These are phyloP conservation scores for Champsocephalus gunnari DNA, from an alignment of 2,797 vertebrate genomes.

Conservation along the genomic window DNA sequence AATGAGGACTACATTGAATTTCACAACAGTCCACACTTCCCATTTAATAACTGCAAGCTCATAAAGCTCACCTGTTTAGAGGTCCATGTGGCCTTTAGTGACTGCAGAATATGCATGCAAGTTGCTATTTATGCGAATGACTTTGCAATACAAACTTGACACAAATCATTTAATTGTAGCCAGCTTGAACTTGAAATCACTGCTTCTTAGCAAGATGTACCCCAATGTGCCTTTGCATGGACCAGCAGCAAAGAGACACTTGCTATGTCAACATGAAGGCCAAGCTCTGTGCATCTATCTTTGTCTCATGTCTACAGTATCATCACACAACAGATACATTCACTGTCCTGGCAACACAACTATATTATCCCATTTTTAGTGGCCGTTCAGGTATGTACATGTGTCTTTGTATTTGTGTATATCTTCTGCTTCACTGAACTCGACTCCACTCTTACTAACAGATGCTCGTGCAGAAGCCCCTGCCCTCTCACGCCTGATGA, in stretches of 20 bases:
- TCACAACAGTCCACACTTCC: background rate
- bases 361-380: constrained; percentile 37
- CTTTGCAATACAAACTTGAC: constrained; percentile 6
- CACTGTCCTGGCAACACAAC: constrained; percentile 41
- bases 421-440: constrained; percentile 64
- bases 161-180: background rate
- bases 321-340: constrained; percentile 33
- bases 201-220: constrained; percentile 15
- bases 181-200: constrained; percentile 22
- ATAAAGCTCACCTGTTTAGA: background rate
- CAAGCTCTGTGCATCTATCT: constrained; percentile 53
- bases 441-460: constrained; percentile 36
- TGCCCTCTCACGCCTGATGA: constrained; percentile 67
- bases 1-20: constrained; percentile 2
- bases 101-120: background rate
- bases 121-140: background rate
- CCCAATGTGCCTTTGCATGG: constrained; percentile 46
- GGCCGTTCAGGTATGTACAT: constrained; percentile 47
- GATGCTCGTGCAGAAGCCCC: constrained; percentile 53
- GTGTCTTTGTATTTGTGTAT: constrained; percentile 45
- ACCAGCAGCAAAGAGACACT: constrained; percentile 50
- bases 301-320: constrained; percentile 19
- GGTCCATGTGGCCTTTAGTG: background rate
- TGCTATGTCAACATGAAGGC: constrained; percentile 58
- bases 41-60: background rate